Conservation (phyloP, 1,140 invertebrate species). For the Drosophila busckii region DNA sequence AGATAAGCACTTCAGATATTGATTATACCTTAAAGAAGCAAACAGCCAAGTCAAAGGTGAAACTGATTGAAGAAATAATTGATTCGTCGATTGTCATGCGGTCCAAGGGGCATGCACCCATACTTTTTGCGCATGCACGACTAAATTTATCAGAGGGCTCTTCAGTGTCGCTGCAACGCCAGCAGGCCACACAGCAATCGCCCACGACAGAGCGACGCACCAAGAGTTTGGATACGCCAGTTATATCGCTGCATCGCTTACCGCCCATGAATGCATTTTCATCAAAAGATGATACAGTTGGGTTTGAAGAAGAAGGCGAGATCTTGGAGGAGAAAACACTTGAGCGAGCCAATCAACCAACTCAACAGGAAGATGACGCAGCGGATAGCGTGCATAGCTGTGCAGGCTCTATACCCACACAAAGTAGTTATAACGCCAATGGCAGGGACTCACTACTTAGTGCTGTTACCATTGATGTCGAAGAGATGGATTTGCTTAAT, state of each 20-base stretch:
- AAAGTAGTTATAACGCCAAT: conserved; percentile 46
- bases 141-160: conserved; percentile 90
- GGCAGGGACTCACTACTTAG: conserved; percentile 52
- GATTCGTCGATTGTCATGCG: conserved; percentile 77
- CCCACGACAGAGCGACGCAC: conserved; percentile 86
- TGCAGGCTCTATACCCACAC: conserved; percentile 72
- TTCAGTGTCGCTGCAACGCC: conserved; percentile 86
- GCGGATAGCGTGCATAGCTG: conserved; percentile 74
- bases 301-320: conserved; percentile 84
- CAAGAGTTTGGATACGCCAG: conserved; percentile 89
- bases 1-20: conserved; percentile 65
- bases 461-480: conserved; percentile 81
- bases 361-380: conserved; percentile 56
- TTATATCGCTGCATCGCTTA: conserved; percentile 87
- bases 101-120: conserved; percentile 85
- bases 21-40: conserved; percentile 76
- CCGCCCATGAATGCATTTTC: conserved; percentile 92
- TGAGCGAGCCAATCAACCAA: conserved; percentile 29
- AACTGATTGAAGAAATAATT: conserved; percentile 77
- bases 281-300: conserved; percentile 91
- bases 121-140: conserved; percentile 87
- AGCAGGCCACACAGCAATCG: conserved; percentile 84
- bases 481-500: conserved; percentile 81
- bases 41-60: conserved; percentile 71
- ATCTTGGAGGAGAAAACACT: conserved; percentile 82